These are phyloP conservation scores for Agrochola lota DNA, from an alignment of 2,888 invertebrate species.

Conservation along the genomic window DNA sequence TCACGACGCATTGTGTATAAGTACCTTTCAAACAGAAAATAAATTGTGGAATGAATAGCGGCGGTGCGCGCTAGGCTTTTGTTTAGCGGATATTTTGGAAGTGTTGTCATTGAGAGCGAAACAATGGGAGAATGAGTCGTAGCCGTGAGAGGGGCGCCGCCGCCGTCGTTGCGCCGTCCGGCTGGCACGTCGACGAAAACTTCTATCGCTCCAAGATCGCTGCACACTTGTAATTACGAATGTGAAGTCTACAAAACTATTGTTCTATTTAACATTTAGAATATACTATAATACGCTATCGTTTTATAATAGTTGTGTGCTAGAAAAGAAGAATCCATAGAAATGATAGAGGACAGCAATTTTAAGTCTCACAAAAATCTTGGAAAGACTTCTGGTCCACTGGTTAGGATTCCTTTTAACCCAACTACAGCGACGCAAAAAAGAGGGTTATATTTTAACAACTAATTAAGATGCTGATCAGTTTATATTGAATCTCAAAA, in stretches of 20 bases:
- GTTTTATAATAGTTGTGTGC: slow-evolving; percentile 32
- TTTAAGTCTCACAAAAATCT: neutral
- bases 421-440: too few species aligned
- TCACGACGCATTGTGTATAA: slow-evolving; percentile 84
- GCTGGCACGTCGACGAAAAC: slow-evolving; percentile 46
- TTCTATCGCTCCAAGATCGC: slow-evolving; percentile 62
- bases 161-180: neutral
- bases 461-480: neutral
- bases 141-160: slow-evolving; percentile 4
- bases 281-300: slow-evolving; percentile 43
- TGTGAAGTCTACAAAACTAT: slow-evolving; percentile 49
- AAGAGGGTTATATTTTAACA: neutral
- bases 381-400: neutral
- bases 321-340: slow-evolving; percentile 17
- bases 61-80: slow-evolving; percentile 74
- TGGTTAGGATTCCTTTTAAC: neutral
- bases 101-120: slow-evolving; percentile 79
- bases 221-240: slow-evolving; percentile 51
- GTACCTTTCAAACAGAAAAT: slow-evolving; percentile 83
- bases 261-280: slow-evolving; percentile 40
- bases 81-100: slow-evolving; percentile 82
- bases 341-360: slow-evolving; percentile 2
- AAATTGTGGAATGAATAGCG: slow-evolving; percentile 82
- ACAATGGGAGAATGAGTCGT: slow-evolving; percentile 71
- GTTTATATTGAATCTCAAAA: too few species aligned